A percentile compares a stretch with the other conserved stretches of the same genome.
These are phyloP conservation scores for Streblospio benedicti DNA, from an alignment of 1,140 invertebrate genomes.

Conservation along the genomic window DNA sequence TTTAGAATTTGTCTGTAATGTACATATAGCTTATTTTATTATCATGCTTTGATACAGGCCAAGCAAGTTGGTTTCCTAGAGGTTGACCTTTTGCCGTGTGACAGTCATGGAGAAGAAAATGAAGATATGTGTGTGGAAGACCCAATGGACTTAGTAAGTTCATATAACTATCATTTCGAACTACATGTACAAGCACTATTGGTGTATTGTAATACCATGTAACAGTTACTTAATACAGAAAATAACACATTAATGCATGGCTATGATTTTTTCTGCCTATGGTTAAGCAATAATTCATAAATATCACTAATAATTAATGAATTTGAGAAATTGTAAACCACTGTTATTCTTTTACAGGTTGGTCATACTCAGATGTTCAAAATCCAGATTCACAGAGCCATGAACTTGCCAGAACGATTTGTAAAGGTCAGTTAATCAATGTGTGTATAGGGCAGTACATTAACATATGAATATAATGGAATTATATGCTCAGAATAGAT, in stretches of 20 bases:
- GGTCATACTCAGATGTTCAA: not conserved
- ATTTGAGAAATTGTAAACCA: not conserved
- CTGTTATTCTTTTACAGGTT: not conserved
- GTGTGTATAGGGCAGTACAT: too few relatives aligned
- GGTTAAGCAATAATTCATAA: not conserved
- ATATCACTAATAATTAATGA: not conserved
- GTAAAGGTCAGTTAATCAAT: too few relatives aligned
- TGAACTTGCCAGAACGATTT: conserved; percentile 8
- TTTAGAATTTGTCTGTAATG: too few relatives aligned
- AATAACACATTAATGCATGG: not conserved
- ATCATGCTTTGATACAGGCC: too few relatives aligned
- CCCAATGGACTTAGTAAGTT: conserved; percentile 10
- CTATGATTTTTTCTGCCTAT: not conserved
- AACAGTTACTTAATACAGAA: not conserved
- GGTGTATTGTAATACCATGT: not conserved
- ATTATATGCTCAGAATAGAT: too few relatives aligned
- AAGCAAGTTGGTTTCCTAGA: conserved; percentile 14
- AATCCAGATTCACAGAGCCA: conserved; percentile 5
- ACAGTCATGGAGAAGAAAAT: conserved; percentile 4
- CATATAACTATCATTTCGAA: not conserved
- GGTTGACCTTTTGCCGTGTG: conserved; percentile 14
- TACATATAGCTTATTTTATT: too few relatives aligned
- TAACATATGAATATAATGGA: too few relatives aligned
- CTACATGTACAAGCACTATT: not conserved
- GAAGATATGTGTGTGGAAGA: conserved; percentile 9